phyloP scores from a whole-genome alignment of 1,140 invertebrate species.

The Drepana arcuata region DNA sequence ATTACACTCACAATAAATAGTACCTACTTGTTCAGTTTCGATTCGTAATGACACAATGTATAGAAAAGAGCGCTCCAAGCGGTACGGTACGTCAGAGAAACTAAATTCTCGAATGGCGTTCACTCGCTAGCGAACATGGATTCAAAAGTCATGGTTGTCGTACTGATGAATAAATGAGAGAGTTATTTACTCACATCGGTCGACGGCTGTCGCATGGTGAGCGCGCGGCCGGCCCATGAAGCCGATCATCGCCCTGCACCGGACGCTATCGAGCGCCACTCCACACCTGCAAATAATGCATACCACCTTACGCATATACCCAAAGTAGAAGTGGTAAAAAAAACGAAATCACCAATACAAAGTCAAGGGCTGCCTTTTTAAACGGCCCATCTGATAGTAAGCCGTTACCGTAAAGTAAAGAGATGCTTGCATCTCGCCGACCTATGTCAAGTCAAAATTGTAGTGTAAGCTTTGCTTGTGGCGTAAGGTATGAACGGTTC shows the following conservation, averaged over 20 bases:
- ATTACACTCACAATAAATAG: not conserved
- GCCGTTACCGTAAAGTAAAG: too few species aligned
- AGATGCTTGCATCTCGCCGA: too few species aligned
- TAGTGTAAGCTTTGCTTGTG: too few species aligned
- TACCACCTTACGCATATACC: not conserved
- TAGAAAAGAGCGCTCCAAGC: not conserved
- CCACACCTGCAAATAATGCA: conserved; percentile 26
- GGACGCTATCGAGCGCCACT: conserved; percentile 32
- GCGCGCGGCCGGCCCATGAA: conserved; percentile 51
- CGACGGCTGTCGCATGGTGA: conserved; percentile 59
- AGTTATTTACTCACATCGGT: conserved; percentile 41
- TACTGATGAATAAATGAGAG: not conserved
- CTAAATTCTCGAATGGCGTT: not conserved
- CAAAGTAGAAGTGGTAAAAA: not conserved
- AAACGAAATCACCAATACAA: not conserved
- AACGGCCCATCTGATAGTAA: too few species aligned
- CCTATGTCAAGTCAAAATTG: too few species aligned
- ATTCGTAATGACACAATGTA: not conserved
- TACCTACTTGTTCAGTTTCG: not conserved
- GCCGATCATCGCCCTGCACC: conserved; percentile 51
- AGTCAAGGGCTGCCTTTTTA: not conserved
- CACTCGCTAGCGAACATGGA: not conserved
- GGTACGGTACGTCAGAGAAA: not conserved
- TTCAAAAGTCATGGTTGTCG: not conserved
- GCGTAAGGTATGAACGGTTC: too few species aligned